Evolutionary conservation across 1,140 invertebrate species (phyloP).

Genomic region (Aphelenchoides besseyi): DNA sequence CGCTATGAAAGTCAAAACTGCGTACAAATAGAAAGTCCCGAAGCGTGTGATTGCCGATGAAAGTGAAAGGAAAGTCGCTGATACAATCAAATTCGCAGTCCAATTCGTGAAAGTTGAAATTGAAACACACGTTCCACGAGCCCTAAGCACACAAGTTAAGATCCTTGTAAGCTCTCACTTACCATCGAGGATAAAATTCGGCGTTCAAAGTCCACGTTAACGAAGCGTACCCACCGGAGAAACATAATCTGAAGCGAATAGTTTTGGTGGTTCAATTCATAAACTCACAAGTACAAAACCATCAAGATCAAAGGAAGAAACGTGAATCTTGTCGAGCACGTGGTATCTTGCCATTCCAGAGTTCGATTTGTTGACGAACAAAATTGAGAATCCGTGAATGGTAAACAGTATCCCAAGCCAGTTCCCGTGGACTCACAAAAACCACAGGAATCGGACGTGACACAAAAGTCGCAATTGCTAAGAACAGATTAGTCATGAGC

Average conservation of each 20-base stretch:
- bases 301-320: slow-evolving; percentile 43
- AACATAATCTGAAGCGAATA: not conserved
- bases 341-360: slow-evolving; percentile 37
- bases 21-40: slow-evolving; percentile 62
- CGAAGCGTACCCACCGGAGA: slow-evolving; percentile 67
- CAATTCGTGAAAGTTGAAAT: slow-evolving; percentile 69
- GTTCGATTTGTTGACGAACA: not conserved
- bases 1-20: slow-evolving; percentile 71
- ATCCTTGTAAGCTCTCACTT: too few species aligned
- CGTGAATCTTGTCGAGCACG: slow-evolving; percentile 42
- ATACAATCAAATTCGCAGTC: slow-evolving; percentile 69
- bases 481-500: slow-evolving; percentile 4
- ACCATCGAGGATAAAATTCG: slow-evolving; percentile 71
- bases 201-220: slow-evolving; percentile 72
- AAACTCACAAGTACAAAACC: slow-evolving; percentile 47
- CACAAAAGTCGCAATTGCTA: slow-evolving; percentile 29
- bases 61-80: slow-evolving; percentile 71
- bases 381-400: slow-evolving; percentile 15
- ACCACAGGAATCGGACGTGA: slow-evolving; percentile 43
- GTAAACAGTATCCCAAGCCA: slow-evolving; percentile 33
- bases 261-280: not conserved
- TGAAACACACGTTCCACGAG: slow-evolving; percentile 66
- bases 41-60: slow-evolving; percentile 65
- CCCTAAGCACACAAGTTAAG: too few species aligned
- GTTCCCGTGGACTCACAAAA: slow-evolving; percentile 30